Base-by-base conservation (phyloP, 2,113 vertebrate genomes). In the Rhea americana region DNA sequence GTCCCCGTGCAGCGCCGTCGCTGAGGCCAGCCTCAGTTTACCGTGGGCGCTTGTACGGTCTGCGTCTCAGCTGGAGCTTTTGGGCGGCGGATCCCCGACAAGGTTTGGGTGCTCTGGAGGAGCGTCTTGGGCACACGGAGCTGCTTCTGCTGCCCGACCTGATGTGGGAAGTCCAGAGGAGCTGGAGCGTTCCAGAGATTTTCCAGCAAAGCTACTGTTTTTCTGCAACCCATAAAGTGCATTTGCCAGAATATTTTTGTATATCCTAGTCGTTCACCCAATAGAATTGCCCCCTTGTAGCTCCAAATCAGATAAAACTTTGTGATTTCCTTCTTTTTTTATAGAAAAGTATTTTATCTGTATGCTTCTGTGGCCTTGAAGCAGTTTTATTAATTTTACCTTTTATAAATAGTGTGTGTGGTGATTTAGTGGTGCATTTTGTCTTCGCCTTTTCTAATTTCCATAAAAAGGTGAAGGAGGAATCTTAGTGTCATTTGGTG, bases 91-190 rank as follows among this genome's bases (percentile, higher is more conserved):
- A 45, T 13, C 43, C 43, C 43, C 2, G 5, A 45, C 43, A 47
- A 47, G 45, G 45, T 18, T 8, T 47, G 17, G 45, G 45, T 47
- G 45, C 45, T 18, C 45, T 47, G 45, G 45, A 47, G 45, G 45
- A 17, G 17, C 8, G 45, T 18, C 17, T 17, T 7, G 43, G 55
- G 43, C 0, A 1, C 45, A 30, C 53, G 47, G 65, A 47, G 62
- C 21, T 2, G 41, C 19, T 63, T 39, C 43, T 70, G 43, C 68
- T 35, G 21, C 26, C 26, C 35, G 39, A 37, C 11, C 76, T 82
- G 16, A 47, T 51, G 9, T 37, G 63, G 63, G 20, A 50, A 0
- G 0, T 24, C 41, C 0, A 0, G 22, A 81, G 43, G 6, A 37
- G 45, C 47, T 45, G 50, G 26, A 80, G 48, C 1, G 5, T 9